Base-by-base conservation (phyloP, 2,113 vertebrate species). In the Tachysurus fulvidraco region DNA sequence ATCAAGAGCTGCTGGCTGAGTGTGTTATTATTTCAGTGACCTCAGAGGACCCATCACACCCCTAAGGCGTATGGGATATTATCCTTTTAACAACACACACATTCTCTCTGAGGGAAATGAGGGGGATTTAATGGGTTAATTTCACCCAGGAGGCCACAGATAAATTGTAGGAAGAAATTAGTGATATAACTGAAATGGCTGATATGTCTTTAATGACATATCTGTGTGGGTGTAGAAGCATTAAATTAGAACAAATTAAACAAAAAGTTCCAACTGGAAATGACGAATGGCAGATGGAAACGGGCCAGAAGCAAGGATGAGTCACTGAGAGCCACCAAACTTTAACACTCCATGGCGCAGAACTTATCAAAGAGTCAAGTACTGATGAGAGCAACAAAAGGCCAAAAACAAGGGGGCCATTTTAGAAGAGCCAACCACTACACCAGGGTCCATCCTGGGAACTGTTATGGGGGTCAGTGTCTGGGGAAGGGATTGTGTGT, bases 1-100 rank as follows among this genome's bases (percentile, higher is more conserved):
- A 57, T 23, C 0, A 52, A 46, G 84, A 81, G 81, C 87, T 86
- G 59, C 81, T 84, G 89, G 82, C 84, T 19, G 65, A 16, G 19
- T 69, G 83, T 86, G 52, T 81, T 86, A 86, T 88, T 86, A 88
- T 84, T 88, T 79, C 84, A 78, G 73, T 90, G 88, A 90, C 89
- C 86, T 81, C 81, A 62, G 12, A 81, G 87, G 84, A 83, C 79
- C 59, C 52, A 85, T 76, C 30, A 69, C 36, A 73, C 81, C 87
- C 89, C 50, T 60, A 60, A 88, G 87, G 82, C 83, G 12, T 41
- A 13, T 74, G 46, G 64, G 81, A 86, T 52, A 86, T 88, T 84
- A 83, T 12, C 74, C 65, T 50, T 25, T 30, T n/a, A 21, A 86
- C 55, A 28, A 62, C 30, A 21, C 30, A 6, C 55, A 44, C 55